Conservation (phyloP, 2,888 invertebrate genomes). For the Marronus borbonicus region DNA sequence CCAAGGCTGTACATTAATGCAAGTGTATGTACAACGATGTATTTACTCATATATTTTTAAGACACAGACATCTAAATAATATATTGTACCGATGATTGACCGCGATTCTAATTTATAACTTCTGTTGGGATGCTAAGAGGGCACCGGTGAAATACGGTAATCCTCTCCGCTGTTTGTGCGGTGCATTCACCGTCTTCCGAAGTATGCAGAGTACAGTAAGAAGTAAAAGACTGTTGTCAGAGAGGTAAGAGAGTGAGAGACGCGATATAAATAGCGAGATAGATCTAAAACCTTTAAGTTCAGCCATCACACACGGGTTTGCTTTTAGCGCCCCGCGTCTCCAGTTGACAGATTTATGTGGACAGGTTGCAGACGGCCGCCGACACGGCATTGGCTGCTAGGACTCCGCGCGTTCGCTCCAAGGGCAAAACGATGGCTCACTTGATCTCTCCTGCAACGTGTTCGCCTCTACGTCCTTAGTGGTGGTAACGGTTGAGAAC, state of each 20-base stretch:
- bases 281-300: conserved; percentile 65
- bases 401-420: conserved; percentile 49
- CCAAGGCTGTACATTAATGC: no score
- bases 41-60: background rate
- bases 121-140: background rate
- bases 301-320: conserved; percentile 67
- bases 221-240: conserved; percentile 56
- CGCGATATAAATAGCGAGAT: conserved; percentile 60
- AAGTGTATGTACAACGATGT: background rate
- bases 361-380: conserved; percentile 70
- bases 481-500: conserved; percentile 28
- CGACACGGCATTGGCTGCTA: conserved; percentile 63
- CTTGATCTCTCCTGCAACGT: conserved; percentile 47
- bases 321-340: conserved; percentile 67
- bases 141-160: conserved; percentile 20
- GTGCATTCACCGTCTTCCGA: conserved; percentile 18
- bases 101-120: conserved; percentile 2
- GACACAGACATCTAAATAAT: background rate
- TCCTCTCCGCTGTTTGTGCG: conserved; percentile 17
- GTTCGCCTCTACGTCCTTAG: conserved; percentile 30
- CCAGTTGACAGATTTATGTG: conserved; percentile 71
- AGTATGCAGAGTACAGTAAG: conserved; percentile 35
- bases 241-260: conserved; percentile 56
- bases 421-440: conserved; percentile 56
- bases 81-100: background rate